Evolutionary conservation across 2,888 invertebrate species (phyloP), one percentile per base, ranked within the genome.

Genomic region (Tryphoninae sp.): DNA sequence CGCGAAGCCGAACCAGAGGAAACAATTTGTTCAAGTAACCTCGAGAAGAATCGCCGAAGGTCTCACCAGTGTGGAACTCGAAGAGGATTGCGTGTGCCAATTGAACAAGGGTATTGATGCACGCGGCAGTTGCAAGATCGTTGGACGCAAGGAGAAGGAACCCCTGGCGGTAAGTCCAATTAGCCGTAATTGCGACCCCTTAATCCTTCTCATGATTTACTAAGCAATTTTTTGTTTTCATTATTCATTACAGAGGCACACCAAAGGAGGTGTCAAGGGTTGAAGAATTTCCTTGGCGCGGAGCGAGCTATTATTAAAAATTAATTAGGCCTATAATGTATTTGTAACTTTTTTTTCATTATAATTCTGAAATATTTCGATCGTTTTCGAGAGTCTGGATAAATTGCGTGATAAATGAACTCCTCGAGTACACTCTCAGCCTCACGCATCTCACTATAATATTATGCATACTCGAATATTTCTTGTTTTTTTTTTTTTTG

Each of bases 1-100:
- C 0, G 91, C 93, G 75, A 94, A 94, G 87, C 92, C 93, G 0
- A 93, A 92, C 11, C 94, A 94, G 84, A 94, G 93, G 92, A 95
- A 95, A 90, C 94, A 94, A 90, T 95, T 93, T 92, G 84, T 94
- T 33, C 93, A 94, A 86, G 92, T 94, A 4, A 87, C 88, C 2
- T 89, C 92, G 1, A 89, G 89, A 78, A 89, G 89, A 81, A 86
- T 93, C 67, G 89, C 86, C 42, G 90, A 90, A 26, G 88, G 89
- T 49, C 85, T 92, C 23, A 85, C 86, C n/a, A 86, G 86, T 13
- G 59, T 86, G 16, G 90, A 92, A 83, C 49, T 91, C 11, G 86
- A 90, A 33, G 86, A 92, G 76, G 92, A 92, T 83, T 92, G 92
- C 85, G 84, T 81, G 53, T 93, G 92, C 86, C 80, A 88, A 68